phyloP scores from a whole-genome alignment of 2,797 vertebrate species.

The Adelosebastes latens region DNA sequence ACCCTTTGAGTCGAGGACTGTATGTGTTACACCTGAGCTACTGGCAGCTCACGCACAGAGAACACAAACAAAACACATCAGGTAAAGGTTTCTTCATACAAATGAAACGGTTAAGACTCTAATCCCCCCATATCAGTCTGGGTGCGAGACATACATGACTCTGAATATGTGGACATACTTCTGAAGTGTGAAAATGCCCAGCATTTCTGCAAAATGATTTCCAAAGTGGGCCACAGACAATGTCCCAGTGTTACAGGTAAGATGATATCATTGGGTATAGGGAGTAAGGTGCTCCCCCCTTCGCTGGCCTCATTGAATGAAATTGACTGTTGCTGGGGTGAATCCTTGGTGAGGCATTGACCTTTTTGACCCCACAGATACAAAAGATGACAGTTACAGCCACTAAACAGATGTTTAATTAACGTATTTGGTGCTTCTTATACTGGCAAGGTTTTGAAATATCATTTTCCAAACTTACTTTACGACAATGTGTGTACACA shows the following conservation, averaged over 20 bases:
- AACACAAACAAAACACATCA: slow-evolving; percentile 62
- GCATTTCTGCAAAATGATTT: slow-evolving; percentile 25
- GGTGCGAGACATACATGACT: background rate
- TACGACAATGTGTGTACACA: background rate
- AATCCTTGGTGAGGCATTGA: slow-evolving; percentile 62
- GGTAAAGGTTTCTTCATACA: slow-evolving; percentile 44
- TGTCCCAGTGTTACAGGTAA: slow-evolving; percentile 61
- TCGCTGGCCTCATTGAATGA: slow-evolving; percentile 45
- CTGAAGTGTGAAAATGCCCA: slow-evolving; percentile 26
- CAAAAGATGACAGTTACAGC: slow-evolving; percentile 2
- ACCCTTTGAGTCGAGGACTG: slow-evolving; percentile 63
- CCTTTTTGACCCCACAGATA: slow-evolving; percentile 60
- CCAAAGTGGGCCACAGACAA: slow-evolving; percentile 38
- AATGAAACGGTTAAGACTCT: slow-evolving; percentile 4
- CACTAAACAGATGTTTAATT: slow-evolving; percentile 27
- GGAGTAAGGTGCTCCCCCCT: slow-evolving; percentile 25
- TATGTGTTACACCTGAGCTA: slow-evolving; percentile 78
- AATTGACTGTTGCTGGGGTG: slow-evolving; percentile 42
- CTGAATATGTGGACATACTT: slow-evolving; percentile 13
- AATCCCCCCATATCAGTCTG: slow-evolving; percentile 31
- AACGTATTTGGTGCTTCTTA: background rate
- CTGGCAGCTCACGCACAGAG: slow-evolving; percentile 41
- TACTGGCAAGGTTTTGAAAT: background rate
- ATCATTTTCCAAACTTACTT: background rate
- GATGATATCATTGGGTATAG: slow-evolving; percentile 49